A percentile compares a stretch with the other conserved stretches of the same genome.
These are phyloP conservation scores for Trilocha varians DNA, from an alignment of 2,888 invertebrate genomes.

Conservation along the genomic window DNA sequence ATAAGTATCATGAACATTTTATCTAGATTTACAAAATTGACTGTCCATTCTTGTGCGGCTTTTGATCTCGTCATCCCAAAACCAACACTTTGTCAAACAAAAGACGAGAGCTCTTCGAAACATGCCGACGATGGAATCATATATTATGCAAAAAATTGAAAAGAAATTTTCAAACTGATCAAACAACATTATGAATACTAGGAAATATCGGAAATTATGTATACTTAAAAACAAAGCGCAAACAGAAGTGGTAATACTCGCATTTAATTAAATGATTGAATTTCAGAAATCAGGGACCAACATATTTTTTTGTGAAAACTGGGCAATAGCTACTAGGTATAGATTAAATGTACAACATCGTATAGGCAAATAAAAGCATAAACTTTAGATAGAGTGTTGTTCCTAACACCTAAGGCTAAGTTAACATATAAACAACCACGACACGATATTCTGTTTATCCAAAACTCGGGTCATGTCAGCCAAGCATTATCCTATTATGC, in stretches of 20 bases:
- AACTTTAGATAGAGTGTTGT: too few relatives aligned
- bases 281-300: too few relatives aligned
- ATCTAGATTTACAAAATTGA: neutral
- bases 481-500: conserved; percentile 31
- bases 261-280: too few relatives aligned
- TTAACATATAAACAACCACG: neutral
- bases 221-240: too few relatives aligned
- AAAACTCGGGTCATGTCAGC: conserved; percentile 20
- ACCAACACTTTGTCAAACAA: conserved; percentile 11
- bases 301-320: conserved; percentile 2
- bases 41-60: conserved; percentile 10
- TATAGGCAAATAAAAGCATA: conserved; percentile 10
- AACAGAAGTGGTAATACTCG: too few relatives aligned
- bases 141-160: conserved; percentile 4
- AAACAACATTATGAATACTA: neutral
- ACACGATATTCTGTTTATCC: conserved; percentile 7
- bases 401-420: neutral
- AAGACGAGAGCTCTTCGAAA: conserved; percentile 13
- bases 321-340: too few relatives aligned
- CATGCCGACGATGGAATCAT: conserved; percentile 7
- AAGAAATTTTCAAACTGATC: neutral
- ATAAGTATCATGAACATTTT: neutral
- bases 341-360: conserved; percentile 8
- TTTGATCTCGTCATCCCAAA: conserved; percentile 20
- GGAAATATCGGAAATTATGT: neutral